Conservation (phyloP, 2,113 vertebrate genomes). For the Carassius gibelio region DNA sequence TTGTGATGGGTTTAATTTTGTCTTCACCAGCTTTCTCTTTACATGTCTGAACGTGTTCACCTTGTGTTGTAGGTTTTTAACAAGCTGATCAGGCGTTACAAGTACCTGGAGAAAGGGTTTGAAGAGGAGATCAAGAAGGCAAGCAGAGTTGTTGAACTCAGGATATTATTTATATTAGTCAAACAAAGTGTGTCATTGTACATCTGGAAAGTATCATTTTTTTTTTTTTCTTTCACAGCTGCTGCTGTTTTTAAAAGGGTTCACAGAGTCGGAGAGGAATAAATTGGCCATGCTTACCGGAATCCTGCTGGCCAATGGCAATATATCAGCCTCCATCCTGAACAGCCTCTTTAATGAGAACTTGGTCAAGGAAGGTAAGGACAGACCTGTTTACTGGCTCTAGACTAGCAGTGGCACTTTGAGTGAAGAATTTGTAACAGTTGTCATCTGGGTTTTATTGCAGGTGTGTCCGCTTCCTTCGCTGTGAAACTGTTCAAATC, state of each 20-base stretch:
- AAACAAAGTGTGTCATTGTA: background rate
- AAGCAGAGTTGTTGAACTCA: constrained; percentile 1
- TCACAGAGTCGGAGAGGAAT: constrained; percentile 98
- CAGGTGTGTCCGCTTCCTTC: constrained; percentile 97
- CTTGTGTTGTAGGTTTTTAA: constrained; percentile 89
- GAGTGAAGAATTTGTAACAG: background rate
- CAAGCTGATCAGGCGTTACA: constrained; percentile 99
- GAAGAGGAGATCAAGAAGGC: constrained; percentile 99
- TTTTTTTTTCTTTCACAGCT: constrained; percentile 72
- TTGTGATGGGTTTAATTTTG: background rate
- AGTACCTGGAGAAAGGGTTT: constrained; percentile 99
- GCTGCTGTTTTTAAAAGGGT: constrained; percentile 97
- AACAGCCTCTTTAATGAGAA: constrained; percentile 98
- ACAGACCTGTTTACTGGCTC: too few relatives aligned
- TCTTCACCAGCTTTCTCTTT: background rate
- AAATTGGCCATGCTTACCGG: constrained; percentile 98
- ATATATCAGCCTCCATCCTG: constrained; percentile 94
- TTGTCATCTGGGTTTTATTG: background rate
- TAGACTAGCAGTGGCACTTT: background rate
- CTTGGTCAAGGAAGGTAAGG: constrained; percentile 94
- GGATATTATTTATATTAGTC: background rate
- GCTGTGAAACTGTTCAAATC: constrained; percentile 98
- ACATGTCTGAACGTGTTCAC: background rate
- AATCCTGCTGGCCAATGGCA: constrained; percentile 95
- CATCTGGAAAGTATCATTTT: background rate